Base-by-base conservation (phyloP, 1,140 invertebrate species). In the Sitophilus oryzae region DNA sequence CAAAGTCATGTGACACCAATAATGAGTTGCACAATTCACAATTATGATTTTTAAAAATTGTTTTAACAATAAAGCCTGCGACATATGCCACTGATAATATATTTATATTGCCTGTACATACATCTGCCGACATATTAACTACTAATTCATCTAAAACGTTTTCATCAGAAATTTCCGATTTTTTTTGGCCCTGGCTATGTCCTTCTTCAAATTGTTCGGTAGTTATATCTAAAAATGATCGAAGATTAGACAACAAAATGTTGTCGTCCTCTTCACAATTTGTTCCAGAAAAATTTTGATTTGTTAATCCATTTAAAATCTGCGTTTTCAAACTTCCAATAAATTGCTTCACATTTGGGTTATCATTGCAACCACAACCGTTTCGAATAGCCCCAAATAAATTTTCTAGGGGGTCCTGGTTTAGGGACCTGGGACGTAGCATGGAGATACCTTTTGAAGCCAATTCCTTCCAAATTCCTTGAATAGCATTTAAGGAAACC, bases 341-440 rank as follows among this genome's bases (percentile, higher is more conserved):
- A n/a, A n/a, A 61, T 36, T 61, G 59, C 16, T 16, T 30, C 11
- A 20, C 21, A 22, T 50, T 61, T 19, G 56, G 56, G 40, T 61
- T 59, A 21, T 59, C 56, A 18, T 23, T 34, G 34, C 42, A 44
- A 9, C 56, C 59, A 46, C 51, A 55, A 25, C 51, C 46, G 25
- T 11, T 21, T 45, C 51, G 16, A 21, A 61, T 58, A 22, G 19
- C 20, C 2, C 51, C 56, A 54, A 61, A 58, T 10, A 55, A 52
- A 50, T 61, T 54, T 55, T 61, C 58, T 9, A 60, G 30, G 15
- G 54, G 16, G n/a, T n/a, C n/a, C n/a, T n/a, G n/a, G n/a, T 52
- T 47, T 10, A 56, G 36, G n/a, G 52, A 50, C 19, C 58, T 23
- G 10, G 52, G 46, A 14, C 35, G 21, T 21, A 52, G 6, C 6